Evolutionary conservation across 2,113 vertebrate species (phyloP).

Genomic region (Piliocolobus tephrosceles): DNA sequence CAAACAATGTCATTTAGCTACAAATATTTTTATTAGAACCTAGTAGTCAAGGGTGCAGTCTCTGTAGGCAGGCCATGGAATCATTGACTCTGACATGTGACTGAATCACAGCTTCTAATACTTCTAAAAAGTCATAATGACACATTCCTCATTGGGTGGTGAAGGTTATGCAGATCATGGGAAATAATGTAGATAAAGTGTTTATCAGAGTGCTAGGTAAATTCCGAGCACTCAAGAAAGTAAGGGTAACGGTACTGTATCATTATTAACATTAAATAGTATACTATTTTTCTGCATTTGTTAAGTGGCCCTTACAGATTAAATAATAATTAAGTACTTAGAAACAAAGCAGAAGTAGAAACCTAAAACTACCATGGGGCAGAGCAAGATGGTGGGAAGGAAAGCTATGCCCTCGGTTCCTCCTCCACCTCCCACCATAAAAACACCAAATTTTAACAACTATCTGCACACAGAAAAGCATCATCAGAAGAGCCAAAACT

Average conservation of each 20-base stretch:
- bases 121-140: background rate
- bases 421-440: too few species aligned
- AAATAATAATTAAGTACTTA: background rate
- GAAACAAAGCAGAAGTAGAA: background rate
- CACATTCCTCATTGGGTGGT: fast-evolving
- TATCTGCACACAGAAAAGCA: too few species aligned
- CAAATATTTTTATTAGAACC: background rate
- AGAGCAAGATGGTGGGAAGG: too few species aligned
- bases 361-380: background rate
- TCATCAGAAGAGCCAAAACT: too few species aligned
- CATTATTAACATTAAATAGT: background rate
- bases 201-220: background rate
- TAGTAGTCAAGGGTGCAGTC: background rate
- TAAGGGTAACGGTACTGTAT: background rate
- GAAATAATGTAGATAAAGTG: background rate
- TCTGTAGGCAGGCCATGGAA: background rate
- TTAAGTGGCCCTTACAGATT: background rate
- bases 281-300: background rate
- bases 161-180: background rate
- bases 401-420: too few species aligned
- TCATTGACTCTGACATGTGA: background rate
- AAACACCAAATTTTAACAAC: too few species aligned
- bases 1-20: background rate
- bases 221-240: background rate
- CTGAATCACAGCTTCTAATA: background rate